Evolutionary conservation across 30 jellyfish, hydroid and myxozoan species (phyloP), one percentile per base, ranked within the genome.

Genomic region (Calvadosia cruxmelitensis): DNA sequence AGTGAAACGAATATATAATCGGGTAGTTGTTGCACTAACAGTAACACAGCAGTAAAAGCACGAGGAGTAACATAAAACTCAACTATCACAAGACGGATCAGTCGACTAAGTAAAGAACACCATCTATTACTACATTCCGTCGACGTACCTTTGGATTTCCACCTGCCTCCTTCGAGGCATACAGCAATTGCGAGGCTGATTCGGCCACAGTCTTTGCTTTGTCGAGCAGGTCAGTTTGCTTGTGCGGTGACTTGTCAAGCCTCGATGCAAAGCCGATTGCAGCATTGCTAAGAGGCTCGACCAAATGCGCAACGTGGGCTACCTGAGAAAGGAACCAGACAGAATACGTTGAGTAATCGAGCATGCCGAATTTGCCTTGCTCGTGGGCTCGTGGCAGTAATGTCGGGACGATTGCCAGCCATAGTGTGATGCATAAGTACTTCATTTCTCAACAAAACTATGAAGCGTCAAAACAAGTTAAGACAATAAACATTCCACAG

Each of bases 211-310:
- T 86, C 67, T 86, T 86, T 25, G 94, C 79, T 33, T 49, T 79
- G 71, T 86, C 93, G n/a, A 86, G 94, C 3, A 86, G 24, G 49
- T 78, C 96, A 0, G 93, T 86, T 74, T 86, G 96, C 32, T 86
- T 86, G 53, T 73, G 85, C 24, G 96, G 83, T 29, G 94, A 94
- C 16, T 91, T 85, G 0, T 93, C 71, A 27, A 87, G 83, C 31
- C 79, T 80, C 0, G 97, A 87, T n/a, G 97, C 87, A 64, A 87
- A 87, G 2, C 97, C 97, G 23, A 87, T 73, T 0, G 94, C 79
- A 51, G 94, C 78, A 36, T 80, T 92, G 15, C 94, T 90, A 42
- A 87, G 67, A 13, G 97, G 97, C 7, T 74, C 85, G 42, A 80
- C 71, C 74, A 87, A 67, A 64, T 80, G 52, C 28, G 97, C 97